phyloP scores from a whole-genome alignment of 2,888 invertebrate genomes.

The Caprella mutica region DNA sequence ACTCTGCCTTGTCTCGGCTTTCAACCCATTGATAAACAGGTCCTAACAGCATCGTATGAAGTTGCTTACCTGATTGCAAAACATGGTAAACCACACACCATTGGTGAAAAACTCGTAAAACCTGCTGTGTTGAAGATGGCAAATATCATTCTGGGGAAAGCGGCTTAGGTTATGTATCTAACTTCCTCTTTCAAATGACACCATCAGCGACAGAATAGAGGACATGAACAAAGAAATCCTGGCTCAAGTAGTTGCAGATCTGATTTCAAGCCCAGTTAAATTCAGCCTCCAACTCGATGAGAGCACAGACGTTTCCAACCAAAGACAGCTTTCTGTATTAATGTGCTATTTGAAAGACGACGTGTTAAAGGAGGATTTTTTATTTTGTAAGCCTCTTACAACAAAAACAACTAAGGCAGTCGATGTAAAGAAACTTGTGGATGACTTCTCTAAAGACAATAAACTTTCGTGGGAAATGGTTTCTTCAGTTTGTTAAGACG shows the following conservation, averaged over 20 bases:
- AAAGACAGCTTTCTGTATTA: conserved; percentile 15
- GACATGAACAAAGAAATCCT: conserved; percentile 18
- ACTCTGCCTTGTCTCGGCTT: conserved; percentile 18
- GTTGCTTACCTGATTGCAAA: conserved; percentile 20
- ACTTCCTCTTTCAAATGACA: conserved; percentile 19
- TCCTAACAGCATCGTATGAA: conserved; percentile 14
- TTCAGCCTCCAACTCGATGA: conserved; percentile 17
- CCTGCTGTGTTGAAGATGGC: conserved; percentile 23
- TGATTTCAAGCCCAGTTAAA: conserved; percentile 17
- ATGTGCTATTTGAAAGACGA: conserved; percentile 14
- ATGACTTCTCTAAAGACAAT: conserved; percentile 22
- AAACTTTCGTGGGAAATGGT: conserved; percentile 23
- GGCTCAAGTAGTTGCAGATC: conserved; percentile 22
- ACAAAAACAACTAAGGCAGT: conserved; percentile 14
- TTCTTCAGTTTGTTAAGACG: conserved; percentile 16
- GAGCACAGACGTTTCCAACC: conserved; percentile 13
- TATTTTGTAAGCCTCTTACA: conserved; percentile 18
- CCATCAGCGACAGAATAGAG: conserved; percentile 19
- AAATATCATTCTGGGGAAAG: conserved; percentile 26
- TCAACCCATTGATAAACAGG: conserved; percentile 17
- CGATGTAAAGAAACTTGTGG: conserved; percentile 19
- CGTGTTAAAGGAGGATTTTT: conserved; percentile 11
- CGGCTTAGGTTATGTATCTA: conserved; percentile 14
- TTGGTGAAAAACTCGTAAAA: conserved; percentile 22
- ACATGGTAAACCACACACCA: conserved; percentile 20